These are phyloP conservation scores for Strigamia crassipes DNA, from an alignment of 2,888 invertebrate genomes.

Conservation along the genomic window DNA sequence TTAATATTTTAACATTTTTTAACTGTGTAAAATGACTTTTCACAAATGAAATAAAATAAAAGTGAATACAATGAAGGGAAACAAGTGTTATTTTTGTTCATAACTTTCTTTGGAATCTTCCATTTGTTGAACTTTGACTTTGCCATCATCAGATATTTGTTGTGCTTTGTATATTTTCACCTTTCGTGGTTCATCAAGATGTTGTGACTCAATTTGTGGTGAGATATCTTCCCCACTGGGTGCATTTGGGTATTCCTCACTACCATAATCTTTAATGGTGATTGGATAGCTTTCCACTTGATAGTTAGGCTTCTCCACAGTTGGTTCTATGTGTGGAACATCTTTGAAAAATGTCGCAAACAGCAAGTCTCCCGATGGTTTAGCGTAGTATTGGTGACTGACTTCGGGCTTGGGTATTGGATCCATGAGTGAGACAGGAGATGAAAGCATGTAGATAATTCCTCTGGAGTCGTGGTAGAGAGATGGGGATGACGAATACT, in stretches of 20 bases:
- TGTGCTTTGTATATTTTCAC: slow-evolving; percentile 46
- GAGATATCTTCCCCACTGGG: background rate
- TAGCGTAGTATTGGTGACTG: background rate
- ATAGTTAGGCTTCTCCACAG: background rate
- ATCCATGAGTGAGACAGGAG: background rate
- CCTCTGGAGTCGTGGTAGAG: background rate
- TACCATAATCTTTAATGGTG: background rate
- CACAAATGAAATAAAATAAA: background rate
- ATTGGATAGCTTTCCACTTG: background rate
- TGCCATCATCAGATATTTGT: slow-evolving; percentile 37
- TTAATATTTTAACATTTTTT: background rate
- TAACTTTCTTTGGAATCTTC: background rate
- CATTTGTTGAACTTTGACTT: slow-evolving; percentile 20
- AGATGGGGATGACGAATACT: background rate
- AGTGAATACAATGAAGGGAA: too few relatives aligned
- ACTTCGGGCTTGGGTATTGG: background rate
- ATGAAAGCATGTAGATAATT: background rate
- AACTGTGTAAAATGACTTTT: background rate
- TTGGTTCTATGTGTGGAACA: background rate
- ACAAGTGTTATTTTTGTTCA: background rate
- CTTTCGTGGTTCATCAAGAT: background rate
- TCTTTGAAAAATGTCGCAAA: background rate
- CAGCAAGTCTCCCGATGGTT: background rate
- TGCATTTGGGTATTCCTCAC: background rate
- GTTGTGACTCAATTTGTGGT: background rate